Percentiles rank a stretch among this genome's conserved stretches.
Evolutionary conservation across 2,888 invertebrate genomes (phyloP).

Genomic region (Meteorus colon): DNA sequence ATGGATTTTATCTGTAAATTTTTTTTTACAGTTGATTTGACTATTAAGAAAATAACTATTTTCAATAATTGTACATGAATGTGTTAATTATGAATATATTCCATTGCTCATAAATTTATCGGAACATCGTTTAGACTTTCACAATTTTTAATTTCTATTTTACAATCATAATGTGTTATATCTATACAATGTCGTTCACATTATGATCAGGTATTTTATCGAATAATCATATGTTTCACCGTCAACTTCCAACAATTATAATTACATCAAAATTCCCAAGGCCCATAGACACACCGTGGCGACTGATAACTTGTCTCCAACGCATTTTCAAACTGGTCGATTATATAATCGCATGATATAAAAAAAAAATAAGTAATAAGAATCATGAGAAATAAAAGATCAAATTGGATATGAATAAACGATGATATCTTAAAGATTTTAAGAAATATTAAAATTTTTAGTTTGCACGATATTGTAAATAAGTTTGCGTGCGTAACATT

Average conservation of each 20-base stretch:
- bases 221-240: slow-evolving; percentile 5
- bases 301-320: slow-evolving; percentile 45
- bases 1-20: not conserved
- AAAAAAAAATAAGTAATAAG: slow-evolving; percentile 32
- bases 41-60: no score
- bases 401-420: not conserved
- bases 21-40: no score
- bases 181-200: no score
- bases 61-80: no score
- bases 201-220: not conserved
- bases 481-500: not conserved
- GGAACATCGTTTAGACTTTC: no score
- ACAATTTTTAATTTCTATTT: no score
- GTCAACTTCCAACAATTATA: slow-evolving; percentile 25
- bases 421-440: not conserved
- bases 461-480: not conserved
- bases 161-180: no score
- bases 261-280: slow-evolving; percentile 34
- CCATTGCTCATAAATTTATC: no score
- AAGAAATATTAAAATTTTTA: not conserved
- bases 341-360: slow-evolving; percentile 54
- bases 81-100: no score
- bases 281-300: not conserved
- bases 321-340: slow-evolving; percentile 60
- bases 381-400: slow-evolving; percentile 23